A percentile compares a stretch with the other conserved stretches of the same genome.
Conservation (phyloP, 2,888 invertebrate species). For the Andricus quercusramuli region DNA sequence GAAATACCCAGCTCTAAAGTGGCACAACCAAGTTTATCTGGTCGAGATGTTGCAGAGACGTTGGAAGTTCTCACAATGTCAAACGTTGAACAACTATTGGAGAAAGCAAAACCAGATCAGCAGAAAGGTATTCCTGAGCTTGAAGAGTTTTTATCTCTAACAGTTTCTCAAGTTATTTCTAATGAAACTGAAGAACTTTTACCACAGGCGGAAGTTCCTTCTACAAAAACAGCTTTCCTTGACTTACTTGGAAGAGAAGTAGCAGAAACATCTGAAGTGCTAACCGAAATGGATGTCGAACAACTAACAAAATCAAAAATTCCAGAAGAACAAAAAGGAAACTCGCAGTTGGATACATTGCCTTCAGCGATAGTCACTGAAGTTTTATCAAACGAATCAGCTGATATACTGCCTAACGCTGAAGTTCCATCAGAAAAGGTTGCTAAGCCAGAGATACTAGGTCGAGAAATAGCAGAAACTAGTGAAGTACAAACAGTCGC, state of each 20-base stretch:
- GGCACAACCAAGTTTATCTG: constrained; percentile 69
- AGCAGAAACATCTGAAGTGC: constrained; percentile 71
- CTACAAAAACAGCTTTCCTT: constrained; percentile 54
- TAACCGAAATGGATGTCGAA: constrained; percentile 61
- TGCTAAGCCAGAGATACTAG: constrained; percentile 69
- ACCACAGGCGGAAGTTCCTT: constrained; percentile 41
- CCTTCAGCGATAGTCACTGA: constrained; percentile 60
- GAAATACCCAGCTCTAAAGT: constrained; percentile 55
- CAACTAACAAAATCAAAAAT: constrained; percentile 52
- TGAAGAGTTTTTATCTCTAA: constrained; percentile 62
- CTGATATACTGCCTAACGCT: constrained; percentile 49
- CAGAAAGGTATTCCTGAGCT: constrained; percentile 65
- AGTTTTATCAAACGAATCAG: constrained; percentile 59
- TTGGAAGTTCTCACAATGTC: constrained; percentile 62
- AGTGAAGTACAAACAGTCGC: constrained; percentile 70
- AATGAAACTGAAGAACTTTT: constrained; percentile 63
- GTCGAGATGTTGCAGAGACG: constrained; percentile 70
- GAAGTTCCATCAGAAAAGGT: constrained; percentile 56
- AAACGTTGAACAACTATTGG: constrained; percentile 57
- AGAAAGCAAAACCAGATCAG: constrained; percentile 58
- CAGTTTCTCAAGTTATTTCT: constrained; percentile 62
- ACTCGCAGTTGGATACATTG: constrained; percentile 57
- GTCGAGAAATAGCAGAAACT: constrained; percentile 71
- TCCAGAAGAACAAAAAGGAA: constrained; percentile 54
- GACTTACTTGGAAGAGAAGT: constrained; percentile 73